Conservation (phyloP, 2,797 vertebrate species). For the Eutrigla gurnardus region DNA sequence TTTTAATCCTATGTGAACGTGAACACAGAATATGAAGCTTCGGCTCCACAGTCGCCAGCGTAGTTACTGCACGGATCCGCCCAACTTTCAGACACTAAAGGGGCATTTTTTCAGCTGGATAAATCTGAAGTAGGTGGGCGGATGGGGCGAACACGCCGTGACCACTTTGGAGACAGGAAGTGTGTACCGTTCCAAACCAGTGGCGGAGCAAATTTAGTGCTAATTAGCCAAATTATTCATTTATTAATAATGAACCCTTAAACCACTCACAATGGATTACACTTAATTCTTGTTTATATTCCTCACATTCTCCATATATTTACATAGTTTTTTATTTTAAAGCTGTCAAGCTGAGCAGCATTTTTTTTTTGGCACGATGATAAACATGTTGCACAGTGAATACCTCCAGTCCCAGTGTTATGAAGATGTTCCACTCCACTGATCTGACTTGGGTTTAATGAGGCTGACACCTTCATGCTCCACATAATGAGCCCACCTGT, state of each 20-base stretch:
- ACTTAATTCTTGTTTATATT: neutral
- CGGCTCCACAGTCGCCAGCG: too few relatives aligned
- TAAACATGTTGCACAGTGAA: conserved; percentile 49
- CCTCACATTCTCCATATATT: neutral
- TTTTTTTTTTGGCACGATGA: conserved; percentile 16
- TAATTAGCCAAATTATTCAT: neutral
- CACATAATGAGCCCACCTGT: conserved; percentile 76
- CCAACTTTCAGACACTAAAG: too few relatives aligned
- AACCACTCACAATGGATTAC: neutral
- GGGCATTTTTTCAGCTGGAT: too few relatives aligned
- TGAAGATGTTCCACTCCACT: conserved; percentile 63
- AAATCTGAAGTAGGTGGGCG: neutral
- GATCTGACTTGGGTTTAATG: conserved; percentile 69
- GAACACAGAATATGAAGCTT: too few relatives aligned
- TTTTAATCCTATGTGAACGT: too few relatives aligned
- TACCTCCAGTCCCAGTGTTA: conserved; percentile 53
- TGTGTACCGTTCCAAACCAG: neutral
- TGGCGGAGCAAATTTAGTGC: neutral
- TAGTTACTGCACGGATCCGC: too few relatives aligned
- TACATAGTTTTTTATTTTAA: neutral
- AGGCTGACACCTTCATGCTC: conserved; percentile 65
- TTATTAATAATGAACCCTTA: neutral
- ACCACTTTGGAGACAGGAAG: neutral
- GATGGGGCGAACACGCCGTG: too few relatives aligned
- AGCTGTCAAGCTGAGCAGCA: conserved; percentile 12